Conservation (phyloP, 2,888 invertebrate species). For the Amphipoea oculea region DNA sequence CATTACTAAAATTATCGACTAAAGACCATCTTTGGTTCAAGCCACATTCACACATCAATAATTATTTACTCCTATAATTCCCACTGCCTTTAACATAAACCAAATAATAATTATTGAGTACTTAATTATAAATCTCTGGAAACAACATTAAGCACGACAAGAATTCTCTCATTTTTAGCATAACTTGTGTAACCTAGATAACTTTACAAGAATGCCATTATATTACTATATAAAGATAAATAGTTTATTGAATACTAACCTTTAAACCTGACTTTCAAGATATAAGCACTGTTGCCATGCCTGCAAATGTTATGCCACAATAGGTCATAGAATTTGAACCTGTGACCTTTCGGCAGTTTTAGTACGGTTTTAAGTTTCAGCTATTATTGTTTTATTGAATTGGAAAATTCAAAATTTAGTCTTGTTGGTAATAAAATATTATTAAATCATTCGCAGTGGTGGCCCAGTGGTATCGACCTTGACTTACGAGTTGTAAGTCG, state of each 20-base stretch:
- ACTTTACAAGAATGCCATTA: slow-evolving; percentile 26
- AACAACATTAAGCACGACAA: slow-evolving; percentile 14
- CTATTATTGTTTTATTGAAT: slow-evolving; percentile 3
- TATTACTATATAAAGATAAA: slow-evolving; percentile 9
- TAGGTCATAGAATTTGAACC: slow-evolving; percentile 37
- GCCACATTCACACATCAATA: slow-evolving; percentile 16
- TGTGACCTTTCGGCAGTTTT: slow-evolving; percentile 27
- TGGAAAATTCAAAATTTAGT: neutral
- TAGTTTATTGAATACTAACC: slow-evolving; percentile 35
- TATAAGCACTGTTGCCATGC: slow-evolving; percentile 34
- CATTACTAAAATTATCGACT: slow-evolving; percentile 5
- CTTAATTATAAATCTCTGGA: slow-evolving; percentile 4
- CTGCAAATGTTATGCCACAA: slow-evolving; percentile 38
- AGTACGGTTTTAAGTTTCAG: neutral
- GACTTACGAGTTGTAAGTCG: too few relatives aligned
- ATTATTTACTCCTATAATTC: slow-evolving; percentile 9
- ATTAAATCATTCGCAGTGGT: neutral
- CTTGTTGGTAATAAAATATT: too few relatives aligned
- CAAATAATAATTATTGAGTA: neutral
- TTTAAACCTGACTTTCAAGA: slow-evolving; percentile 45
- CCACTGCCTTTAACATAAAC: neutral
- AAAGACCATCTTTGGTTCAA: slow-evolving; percentile 12
- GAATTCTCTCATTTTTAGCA: slow-evolving; percentile 41
- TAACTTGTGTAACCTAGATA: slow-evolving; percentile 39
- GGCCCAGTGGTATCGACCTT: too few relatives aligned